These are phyloP conservation scores for Drosophila mayri DNA, from an alignment of 1,140 invertebrate genomes.

Conservation along the genomic window DNA sequence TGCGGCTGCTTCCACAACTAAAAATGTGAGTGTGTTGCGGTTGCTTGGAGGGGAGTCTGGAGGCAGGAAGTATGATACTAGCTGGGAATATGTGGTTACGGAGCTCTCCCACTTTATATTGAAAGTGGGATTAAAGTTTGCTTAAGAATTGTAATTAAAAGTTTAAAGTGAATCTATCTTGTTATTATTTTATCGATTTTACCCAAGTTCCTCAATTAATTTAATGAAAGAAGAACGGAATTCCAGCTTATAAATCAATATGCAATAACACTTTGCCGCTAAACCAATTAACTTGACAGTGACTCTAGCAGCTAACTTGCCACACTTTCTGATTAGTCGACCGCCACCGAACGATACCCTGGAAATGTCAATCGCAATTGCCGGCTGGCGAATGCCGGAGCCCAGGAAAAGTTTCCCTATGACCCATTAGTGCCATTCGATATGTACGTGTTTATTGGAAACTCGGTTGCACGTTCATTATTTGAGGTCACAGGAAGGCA, in stretches of 20 bases:
- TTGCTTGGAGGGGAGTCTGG: slow-evolving; percentile 5
- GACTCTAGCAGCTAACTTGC: slow-evolving; percentile 19
- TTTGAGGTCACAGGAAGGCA: slow-evolving; percentile 53
- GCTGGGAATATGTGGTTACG: slow-evolving; percentile 2
- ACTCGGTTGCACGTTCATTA: slow-evolving; percentile 57
- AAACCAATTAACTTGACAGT: slow-evolving; percentile 37
- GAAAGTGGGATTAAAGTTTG: background rate
- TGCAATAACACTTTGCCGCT: slow-evolving; percentile 16
- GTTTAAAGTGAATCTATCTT: background rate
- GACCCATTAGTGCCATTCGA: slow-evolving; percentile 64
- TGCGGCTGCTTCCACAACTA: slow-evolving; percentile 27
- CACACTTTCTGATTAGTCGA: slow-evolving; percentile 25
- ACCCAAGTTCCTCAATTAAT: background rate
- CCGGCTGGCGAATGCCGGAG: slow-evolving; percentile 37
- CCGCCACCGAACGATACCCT: slow-evolving; percentile 1
- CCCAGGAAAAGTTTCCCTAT: slow-evolving; percentile 38
- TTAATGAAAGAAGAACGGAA: background rate
- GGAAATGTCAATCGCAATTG: slow-evolving; percentile 54
- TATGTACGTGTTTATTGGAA: slow-evolving; percentile 73
- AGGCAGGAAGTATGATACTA: background rate
- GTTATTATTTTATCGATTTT: background rate
- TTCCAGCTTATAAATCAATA: background rate
- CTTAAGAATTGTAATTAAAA: background rate
- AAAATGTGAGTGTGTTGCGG: slow-evolving; percentile 12
- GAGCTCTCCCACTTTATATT: background rate